Evolutionary conservation across 2,888 invertebrate genomes (phyloP), one percentile per base, ranked within the genome.

Genomic region (Capitulum mitella): DNA sequence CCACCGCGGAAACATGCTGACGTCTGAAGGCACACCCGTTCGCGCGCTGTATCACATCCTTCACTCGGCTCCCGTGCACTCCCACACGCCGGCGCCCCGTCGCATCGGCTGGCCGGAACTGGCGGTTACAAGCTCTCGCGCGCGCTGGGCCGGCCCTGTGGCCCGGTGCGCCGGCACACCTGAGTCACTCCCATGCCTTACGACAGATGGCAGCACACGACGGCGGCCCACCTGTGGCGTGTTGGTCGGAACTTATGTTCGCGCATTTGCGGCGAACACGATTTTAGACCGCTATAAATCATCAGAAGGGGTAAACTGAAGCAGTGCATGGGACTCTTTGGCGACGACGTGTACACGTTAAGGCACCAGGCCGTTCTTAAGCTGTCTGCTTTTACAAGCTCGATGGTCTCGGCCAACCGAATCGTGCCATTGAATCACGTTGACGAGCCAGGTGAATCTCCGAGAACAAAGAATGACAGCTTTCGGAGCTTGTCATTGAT

Each of bases 101-200:
- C 70, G 37, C 70, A 22, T 22, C 70, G 37, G 22, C 37, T 26
- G 8, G 32, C 64, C 19, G 26, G 37, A 26, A 70, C 70, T 70
- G 70, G 2, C 70, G 37, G n/a, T n/a, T 12, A 29, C 6, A 8
- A 3, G 43, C 43, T 5, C 19, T 19, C 58, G n/a, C 3, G n/a
- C n/a, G 58, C 14, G 10, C 58, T n/a, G n/a, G n/a, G 58, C 8
- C 58, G n/a, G 1, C 29, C 58, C 58, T 29, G 80, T 80, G 48
- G 43, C 54, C 14, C 77, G 77, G 58, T 22, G 37, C 22, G 12
- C 74, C 64, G 34, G 37, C 78, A 48, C 48, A 64, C 64, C 48
- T 78, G 61, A 58, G 78, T 26, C 22, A 22, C 14, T 70, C 46
- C 46, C 78, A 74, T 34, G 34, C 61, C 48, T 78, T 78, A 8